Conservation (phyloP, 2,113 vertebrate genomes). For the Anseranas semipalmata region DNA sequence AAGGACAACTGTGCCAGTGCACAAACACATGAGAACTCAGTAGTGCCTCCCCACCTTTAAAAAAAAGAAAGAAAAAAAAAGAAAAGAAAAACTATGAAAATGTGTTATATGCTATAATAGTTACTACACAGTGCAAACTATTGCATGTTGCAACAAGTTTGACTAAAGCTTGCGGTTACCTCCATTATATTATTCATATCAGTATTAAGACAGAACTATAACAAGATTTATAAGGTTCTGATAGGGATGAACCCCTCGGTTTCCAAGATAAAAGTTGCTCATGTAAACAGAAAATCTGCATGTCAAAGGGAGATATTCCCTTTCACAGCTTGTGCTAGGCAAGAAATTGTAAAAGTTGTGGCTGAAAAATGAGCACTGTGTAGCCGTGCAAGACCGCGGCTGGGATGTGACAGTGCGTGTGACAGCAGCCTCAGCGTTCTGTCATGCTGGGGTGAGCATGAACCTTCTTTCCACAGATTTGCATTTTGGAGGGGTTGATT, state of each 20-base stretch:
- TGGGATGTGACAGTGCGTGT: background rate
- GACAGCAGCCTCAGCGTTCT: conserved; percentile 12
- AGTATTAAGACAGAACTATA: background rate
- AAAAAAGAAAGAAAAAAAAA: background rate
- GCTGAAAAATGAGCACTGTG: conserved; percentile 18
- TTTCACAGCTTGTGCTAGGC: background rate
- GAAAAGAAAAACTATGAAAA: background rate
- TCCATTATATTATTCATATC: background rate
- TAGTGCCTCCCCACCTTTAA: background rate
- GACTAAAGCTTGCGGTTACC: background rate
- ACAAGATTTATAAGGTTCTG: conserved; percentile 1
- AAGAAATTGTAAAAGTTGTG: background rate
- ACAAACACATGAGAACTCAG: fast-evolving
- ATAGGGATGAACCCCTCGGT: background rate
- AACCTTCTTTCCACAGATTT: conserved; percentile 2
- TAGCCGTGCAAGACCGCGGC: background rate
- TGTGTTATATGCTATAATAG: background rate
- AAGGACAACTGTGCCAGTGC: background rate
- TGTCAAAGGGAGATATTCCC: background rate
- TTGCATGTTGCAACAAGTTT: background rate
- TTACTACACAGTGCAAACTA: background rate
- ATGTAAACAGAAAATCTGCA: conserved; percentile 1
- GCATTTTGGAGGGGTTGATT: background rate
- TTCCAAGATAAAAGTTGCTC: background rate
- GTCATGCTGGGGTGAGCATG: background rate